These are phyloP conservation scores for Amphilophus citrinellus DNA, from an alignment of 2,113 vertebrate species.

Conservation along the genomic window DNA sequence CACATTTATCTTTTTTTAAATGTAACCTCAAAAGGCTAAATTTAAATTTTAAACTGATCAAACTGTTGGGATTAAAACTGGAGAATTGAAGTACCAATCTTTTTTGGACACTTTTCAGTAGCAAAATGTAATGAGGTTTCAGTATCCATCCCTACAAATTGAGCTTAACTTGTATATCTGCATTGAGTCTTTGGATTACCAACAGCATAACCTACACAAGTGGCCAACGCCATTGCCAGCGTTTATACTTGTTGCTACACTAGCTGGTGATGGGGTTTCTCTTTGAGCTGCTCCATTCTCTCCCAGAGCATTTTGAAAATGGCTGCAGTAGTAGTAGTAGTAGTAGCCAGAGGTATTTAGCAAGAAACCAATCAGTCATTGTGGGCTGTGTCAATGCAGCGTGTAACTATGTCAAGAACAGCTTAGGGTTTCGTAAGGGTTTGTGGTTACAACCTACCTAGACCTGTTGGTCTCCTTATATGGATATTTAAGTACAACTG, in stretches of 20 bases:
- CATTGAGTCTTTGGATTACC: not conserved
- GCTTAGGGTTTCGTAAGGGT: not conserved
- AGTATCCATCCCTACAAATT: not conserved
- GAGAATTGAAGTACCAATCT: not conserved
- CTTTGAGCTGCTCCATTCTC: not conserved
- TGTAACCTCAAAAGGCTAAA: not conserved
- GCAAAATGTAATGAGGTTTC: not conserved
- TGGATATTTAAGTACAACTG: not conserved
- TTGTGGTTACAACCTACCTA: not conserved
- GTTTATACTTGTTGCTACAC: not conserved
- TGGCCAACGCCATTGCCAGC: not conserved
- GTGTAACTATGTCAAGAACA: not conserved
- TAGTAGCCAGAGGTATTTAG: too few species aligned
- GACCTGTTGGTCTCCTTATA: not conserved
- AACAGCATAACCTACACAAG: not conserved
- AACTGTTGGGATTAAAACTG: too few species aligned
- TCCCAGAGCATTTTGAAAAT: not conserved
- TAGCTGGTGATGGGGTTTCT: not conserved
- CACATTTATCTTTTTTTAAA: not conserved
- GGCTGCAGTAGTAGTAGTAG: fast-evolving
- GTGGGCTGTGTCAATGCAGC: too few species aligned
- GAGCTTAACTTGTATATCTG: not conserved
- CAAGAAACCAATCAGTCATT: not conserved
- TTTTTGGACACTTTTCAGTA: not conserved
- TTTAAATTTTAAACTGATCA: not conserved